Conservation (phyloP, 2,113 vertebrate species). For the Pycnonotus jocosus region DNA sequence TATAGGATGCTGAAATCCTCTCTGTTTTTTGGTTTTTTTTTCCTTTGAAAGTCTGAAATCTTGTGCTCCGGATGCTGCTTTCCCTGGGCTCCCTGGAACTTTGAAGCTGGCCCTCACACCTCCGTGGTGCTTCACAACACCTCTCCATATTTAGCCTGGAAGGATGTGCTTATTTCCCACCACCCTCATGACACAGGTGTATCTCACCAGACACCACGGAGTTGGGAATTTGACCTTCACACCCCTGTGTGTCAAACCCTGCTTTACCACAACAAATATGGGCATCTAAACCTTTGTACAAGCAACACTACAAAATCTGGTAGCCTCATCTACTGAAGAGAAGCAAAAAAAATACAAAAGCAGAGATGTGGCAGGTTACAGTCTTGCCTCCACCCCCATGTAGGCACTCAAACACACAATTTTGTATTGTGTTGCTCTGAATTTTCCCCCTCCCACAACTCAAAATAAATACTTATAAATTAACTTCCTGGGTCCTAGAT, state of each 20-base stretch:
- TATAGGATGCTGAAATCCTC: background rate
- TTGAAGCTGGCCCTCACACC: background rate
- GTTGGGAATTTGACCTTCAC: background rate
- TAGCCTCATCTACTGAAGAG: background rate
- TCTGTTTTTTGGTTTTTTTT: background rate
- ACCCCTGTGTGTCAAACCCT: background rate
- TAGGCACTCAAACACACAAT: background rate
- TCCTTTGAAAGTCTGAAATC: background rate
- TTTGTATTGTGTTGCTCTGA: background rate
- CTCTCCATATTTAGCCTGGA: background rate
- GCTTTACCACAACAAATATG: fast-evolving
- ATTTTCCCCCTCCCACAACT: background rate
- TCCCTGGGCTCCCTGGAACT: background rate
- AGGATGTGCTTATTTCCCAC: background rate
- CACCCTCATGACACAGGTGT: background rate
- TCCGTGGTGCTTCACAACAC: background rate
- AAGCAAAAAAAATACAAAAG: background rate
- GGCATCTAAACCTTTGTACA: background rate
- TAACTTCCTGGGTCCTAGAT: background rate
- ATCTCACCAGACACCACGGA: background rate
- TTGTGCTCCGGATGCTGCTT: background rate
- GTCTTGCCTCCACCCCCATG: fast-evolving
- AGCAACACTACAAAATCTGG: background rate
- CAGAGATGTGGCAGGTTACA: background rate
- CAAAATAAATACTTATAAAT: background rate